Conservation (phyloP, 1,140 invertebrate species). For the Drosophila orena region DNA sequence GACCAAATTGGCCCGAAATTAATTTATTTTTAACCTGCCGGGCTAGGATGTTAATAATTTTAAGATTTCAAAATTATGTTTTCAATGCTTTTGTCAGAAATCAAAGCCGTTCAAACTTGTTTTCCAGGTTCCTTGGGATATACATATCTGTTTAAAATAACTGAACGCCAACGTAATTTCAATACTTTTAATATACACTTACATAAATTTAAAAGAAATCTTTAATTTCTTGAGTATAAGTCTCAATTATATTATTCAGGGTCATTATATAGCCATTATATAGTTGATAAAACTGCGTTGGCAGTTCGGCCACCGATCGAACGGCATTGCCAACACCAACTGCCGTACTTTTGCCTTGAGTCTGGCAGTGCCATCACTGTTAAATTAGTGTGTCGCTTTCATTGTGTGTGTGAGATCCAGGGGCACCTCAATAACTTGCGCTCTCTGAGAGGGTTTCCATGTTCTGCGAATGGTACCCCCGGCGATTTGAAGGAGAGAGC, state of each 20-base stretch:
- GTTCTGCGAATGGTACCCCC: neutral
- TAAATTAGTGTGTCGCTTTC: neutral
- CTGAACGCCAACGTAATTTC: too few relatives aligned
- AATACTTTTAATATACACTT: too few relatives aligned
- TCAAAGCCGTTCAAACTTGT: too few relatives aligned
- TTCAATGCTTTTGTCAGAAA: neutral
- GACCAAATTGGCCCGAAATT: constrained; percentile 17
- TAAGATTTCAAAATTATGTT: neutral
- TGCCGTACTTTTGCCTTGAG: neutral
- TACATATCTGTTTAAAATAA: too few relatives aligned
- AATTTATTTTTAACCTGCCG: too few relatives aligned
- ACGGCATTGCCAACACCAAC: constrained; percentile 6
- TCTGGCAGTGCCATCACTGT: constrained; percentile 31
- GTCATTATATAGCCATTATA: neutral
- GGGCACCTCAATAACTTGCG: neutral
- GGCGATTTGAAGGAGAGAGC: neutral
- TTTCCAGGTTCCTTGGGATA: too few relatives aligned
- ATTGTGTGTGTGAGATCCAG: constrained; percentile 8
- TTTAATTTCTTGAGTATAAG: too few relatives aligned
- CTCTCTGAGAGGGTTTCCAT: neutral
- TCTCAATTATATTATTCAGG: neutral
- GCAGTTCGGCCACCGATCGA: constrained; percentile 12
- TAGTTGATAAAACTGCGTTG: neutral
- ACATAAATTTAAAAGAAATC: too few relatives aligned
- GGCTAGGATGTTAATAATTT: neutral